Evolutionary conservation across 2,888 invertebrate species (phyloP).

Genomic region (Caradrina kadenii): DNA sequence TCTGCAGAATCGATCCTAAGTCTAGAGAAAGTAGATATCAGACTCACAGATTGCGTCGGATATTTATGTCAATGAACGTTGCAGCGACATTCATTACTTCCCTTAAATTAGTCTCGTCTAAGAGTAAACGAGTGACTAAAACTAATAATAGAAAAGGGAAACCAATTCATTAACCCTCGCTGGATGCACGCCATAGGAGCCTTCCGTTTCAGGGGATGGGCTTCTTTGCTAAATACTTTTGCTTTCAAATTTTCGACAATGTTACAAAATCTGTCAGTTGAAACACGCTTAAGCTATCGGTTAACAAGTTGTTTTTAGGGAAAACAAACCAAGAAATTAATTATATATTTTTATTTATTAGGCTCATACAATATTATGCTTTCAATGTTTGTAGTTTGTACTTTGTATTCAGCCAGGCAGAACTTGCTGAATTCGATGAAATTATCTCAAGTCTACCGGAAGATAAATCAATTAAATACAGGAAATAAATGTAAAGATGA

Average conservation of each 20-base stretch:
- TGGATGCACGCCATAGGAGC: constrained; percentile 51
- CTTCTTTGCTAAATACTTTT: constrained; percentile 35
- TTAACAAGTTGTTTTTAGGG: constrained; percentile 12
- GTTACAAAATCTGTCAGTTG: constrained; percentile 28
- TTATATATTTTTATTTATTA: constrained; percentile 13
- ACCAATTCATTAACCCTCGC: constrained; percentile 70
- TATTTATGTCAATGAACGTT: constrained; percentile 56
- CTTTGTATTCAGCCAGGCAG: constrained; percentile 7
- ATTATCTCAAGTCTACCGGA: constrained; percentile 35
- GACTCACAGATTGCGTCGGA: constrained; percentile 47
- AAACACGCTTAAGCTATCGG: constrained; percentile 9
- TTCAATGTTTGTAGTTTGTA: constrained; percentile 1
- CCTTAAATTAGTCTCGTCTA: constrained; percentile 56
- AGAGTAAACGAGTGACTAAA: constrained; percentile 59
- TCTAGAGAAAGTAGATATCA: constrained; percentile 34
- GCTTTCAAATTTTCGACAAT: constrained; percentile 44
- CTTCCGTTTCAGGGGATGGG: constrained; percentile 41
- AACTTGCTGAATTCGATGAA: constrained; percentile 28
- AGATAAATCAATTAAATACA: constrained; percentile 40
- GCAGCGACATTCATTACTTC: constrained; percentile 54
- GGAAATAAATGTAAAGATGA: too few species aligned
- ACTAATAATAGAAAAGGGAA: constrained; percentile 71
- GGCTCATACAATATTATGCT: constrained; percentile 7
- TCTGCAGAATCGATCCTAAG: constrained; percentile 25
- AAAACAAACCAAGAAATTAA: constrained; percentile 3